Conservation (phyloP, 2,888 invertebrate genomes). For the Mesodorylaimus sp. region DNA sequence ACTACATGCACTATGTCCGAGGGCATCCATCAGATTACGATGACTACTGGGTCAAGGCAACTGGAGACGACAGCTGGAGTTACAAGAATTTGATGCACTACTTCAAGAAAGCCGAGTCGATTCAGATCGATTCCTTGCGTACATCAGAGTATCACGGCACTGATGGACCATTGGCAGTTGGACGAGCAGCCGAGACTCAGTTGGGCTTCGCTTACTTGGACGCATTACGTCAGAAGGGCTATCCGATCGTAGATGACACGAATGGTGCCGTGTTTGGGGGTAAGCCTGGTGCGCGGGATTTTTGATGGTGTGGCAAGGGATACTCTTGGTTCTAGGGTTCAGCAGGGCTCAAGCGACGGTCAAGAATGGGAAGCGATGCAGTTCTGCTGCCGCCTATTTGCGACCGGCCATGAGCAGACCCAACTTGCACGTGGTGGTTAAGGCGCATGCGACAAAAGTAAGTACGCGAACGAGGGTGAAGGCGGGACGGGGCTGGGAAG, state of each 20-base stretch:
- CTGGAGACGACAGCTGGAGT: slow-evolving; percentile 19
- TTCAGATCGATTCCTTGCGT: not conserved
- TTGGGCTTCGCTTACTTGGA: not conserved
- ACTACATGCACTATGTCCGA: slow-evolving; percentile 24
- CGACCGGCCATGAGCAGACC: not conserved
- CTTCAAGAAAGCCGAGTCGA: slow-evolving; percentile 18
- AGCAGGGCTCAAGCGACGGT: not conserved
- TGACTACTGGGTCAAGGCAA: slow-evolving; percentile 16
- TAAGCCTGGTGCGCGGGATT: no score
- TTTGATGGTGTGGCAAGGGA: no score
- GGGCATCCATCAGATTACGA: slow-evolving; percentile 21
- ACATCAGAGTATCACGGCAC: not conserved
- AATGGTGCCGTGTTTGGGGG: not conserved
- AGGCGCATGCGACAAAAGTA: not conserved
- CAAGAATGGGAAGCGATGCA: not conserved
- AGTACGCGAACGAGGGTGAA: no score
- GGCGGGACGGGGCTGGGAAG: no score
- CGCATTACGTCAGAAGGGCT: not conserved
- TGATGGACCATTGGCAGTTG: not conserved
- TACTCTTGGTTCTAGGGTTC: no score
- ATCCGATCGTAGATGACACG: not conserved
- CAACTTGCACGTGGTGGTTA: not conserved
- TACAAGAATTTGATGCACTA: slow-evolving; percentile 26
- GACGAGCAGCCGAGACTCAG: not conserved
- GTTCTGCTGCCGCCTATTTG: not conserved